Conservation (phyloP, 2,888 invertebrate species). For the Geophilus truncorum region DNA sequence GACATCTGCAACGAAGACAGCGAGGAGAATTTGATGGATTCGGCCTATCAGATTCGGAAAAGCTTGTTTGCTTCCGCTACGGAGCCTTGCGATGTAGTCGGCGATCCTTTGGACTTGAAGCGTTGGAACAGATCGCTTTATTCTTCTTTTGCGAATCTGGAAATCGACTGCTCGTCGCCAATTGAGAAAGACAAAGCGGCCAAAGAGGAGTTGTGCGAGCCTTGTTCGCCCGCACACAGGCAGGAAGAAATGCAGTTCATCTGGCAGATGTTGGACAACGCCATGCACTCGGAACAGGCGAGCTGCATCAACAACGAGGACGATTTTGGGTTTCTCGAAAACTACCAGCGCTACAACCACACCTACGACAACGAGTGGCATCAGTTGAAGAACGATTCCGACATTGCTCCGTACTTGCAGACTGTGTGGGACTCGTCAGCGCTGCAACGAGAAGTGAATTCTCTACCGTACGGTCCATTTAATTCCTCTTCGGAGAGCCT, state of each 20-base stretch:
- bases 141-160: conserved; percentile 29
- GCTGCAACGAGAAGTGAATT: not conserved
- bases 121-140: conserved; percentile 18
- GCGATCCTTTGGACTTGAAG: not conserved
- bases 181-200: conserved; percentile 28
- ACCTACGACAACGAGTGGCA: not conserved
- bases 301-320: conserved; percentile 5
- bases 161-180: conserved; percentile 28
- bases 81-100: not conserved
- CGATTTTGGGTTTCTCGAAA: not conserved
- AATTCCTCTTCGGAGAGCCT: not conserved
- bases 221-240: not conserved
- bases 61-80: not conserved
- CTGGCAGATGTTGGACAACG: conserved; percentile 35
- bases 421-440: conserved; percentile 28
- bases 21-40: not conserved
- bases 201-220: not conserved
- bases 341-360: not conserved
- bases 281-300: not conserved
- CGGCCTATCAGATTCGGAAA: not conserved
- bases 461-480: not conserved
- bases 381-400: not conserved
- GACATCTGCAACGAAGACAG: not conserved
- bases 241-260: conserved; percentile 35
- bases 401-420: not conserved